Evolutionary conservation across 2,113 vertebrate genomes (phyloP).

Genomic region (Chloropsis hardwickii): DNA sequence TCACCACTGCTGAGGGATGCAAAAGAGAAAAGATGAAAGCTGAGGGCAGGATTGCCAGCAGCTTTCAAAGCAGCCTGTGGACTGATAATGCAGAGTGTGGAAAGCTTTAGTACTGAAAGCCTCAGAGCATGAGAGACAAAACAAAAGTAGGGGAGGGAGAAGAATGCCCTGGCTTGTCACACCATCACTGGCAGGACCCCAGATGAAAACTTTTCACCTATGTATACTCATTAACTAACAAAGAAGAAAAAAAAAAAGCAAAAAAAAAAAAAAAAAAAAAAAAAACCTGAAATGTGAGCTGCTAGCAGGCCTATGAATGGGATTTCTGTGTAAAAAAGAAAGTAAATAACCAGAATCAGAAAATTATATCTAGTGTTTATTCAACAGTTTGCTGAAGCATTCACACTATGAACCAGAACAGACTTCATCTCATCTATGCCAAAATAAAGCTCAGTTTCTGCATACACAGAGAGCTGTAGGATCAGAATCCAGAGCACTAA

Average conservation of each 20-base stretch:
- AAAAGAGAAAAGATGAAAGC: conserved; percentile 1
- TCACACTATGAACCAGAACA: not conserved
- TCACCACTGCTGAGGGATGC: not conserved
- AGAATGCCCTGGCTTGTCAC: not conserved
- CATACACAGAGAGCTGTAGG: not conserved
- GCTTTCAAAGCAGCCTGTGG: not conserved
- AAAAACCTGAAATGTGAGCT: not conserved
- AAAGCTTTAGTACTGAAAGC: not conserved
- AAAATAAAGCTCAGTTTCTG: not conserved
- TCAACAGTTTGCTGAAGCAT: not conserved
- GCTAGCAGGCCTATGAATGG: not conserved
- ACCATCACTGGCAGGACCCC: not conserved
- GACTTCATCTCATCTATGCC: not conserved
- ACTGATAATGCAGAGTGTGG: not conserved
- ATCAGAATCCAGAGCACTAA: not conserved
- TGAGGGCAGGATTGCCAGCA: not conserved
- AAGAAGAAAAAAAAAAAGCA: not conserved
- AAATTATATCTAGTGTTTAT: not conserved
- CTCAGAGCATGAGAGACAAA: not conserved
- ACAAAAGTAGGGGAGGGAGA: not conserved
- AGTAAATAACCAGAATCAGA: not conserved
- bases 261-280: not conserved
- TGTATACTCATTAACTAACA: not conserved
- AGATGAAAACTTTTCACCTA: not conserved
- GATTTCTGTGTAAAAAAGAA: not conserved